A percentile compares a stretch with the other conserved stretches of the same genome.
Evolutionary conservation across 2,888 invertebrate genomes (phyloP).

Genomic region (Cephus runcator): DNA sequence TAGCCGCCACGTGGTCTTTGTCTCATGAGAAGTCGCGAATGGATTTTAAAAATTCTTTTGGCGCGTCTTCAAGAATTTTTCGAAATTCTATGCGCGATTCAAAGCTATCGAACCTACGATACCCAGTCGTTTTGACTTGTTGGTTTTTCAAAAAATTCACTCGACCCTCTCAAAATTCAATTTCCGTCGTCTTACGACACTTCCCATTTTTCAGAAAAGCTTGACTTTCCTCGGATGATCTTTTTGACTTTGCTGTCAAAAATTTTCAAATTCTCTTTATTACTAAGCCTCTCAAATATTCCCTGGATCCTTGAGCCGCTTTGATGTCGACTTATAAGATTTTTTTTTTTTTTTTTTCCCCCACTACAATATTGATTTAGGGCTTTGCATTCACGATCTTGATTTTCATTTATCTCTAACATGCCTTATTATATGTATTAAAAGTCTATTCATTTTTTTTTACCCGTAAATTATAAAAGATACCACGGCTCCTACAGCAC

Average conservation of each 20-base stretch:
- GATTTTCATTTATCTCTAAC: too few species aligned
- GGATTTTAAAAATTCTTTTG: background rate
- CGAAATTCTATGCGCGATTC: background rate
- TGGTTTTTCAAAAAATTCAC: background rate
- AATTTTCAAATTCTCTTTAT: background rate
- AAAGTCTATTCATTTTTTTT: background rate
- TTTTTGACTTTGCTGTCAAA: conserved; percentile 22
- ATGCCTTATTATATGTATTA: background rate
- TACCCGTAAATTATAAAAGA: background rate
- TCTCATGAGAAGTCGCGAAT: conserved; percentile 6
- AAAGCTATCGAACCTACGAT: background rate
- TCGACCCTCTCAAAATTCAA: background rate
- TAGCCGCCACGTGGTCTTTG: conserved; percentile 16
- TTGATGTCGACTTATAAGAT: background rate
- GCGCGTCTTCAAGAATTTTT: background rate
- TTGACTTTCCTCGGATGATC: conserved; percentile 21
- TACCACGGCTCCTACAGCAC: background rate
- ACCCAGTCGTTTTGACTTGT: background rate
- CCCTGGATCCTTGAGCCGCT: background rate
- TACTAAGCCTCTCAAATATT: background rate
- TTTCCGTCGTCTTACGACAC: conserved; percentile 18
- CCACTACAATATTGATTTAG: too few species aligned
- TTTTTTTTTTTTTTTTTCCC: background rate
- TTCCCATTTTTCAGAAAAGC: background rate
- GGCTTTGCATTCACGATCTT: too few species aligned